Evolutionary conservation across 2,113 vertebrate genomes (phyloP).

Genomic region (Datnioides undecimradiatus): DNA sequence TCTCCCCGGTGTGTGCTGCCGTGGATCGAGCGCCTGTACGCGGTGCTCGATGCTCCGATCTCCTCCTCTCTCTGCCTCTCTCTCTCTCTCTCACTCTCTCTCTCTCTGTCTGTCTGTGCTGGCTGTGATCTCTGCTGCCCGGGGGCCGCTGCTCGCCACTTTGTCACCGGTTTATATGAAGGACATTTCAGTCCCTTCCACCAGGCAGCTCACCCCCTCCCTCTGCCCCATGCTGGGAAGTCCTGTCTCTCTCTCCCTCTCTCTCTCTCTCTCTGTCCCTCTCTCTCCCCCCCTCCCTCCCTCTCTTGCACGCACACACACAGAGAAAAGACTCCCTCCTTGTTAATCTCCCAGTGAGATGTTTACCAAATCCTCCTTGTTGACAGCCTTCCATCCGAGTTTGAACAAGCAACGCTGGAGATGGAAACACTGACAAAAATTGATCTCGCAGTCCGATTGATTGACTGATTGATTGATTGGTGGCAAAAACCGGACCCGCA

Average conservation of each 20-base stretch:
- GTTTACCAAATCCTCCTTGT: constrained; percentile 76
- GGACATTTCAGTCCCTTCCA: constrained; percentile 76
- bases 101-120: constrained; percentile 6
- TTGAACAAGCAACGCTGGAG: not conserved
- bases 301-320: constrained; percentile 8
- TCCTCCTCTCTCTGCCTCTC: not conserved
- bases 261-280: constrained; percentile 24
- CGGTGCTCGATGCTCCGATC: constrained; percentile 36
- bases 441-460: constrained; percentile 25
- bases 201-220: constrained; percentile 58
- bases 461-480: constrained; percentile 21
- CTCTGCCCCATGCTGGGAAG: constrained; percentile 65
- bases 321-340: constrained; percentile 51
- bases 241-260: constrained; percentile 28
- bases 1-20: constrained; percentile 29
- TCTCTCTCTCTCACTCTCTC: constrained; percentile 1
- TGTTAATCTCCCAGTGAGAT: constrained; percentile 75
- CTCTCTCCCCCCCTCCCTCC: not conserved
- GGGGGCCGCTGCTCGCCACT: constrained; percentile 64
- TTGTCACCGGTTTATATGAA: constrained; percentile 80
- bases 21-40: constrained; percentile 34
- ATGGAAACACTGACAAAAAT: constrained; percentile 29
- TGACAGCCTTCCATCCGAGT: constrained; percentile 47
- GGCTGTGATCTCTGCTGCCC: constrained; percentile 66
- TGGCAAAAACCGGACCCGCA: not conserved